phyloP scores from a whole-genome alignment of 1,140 invertebrate species.

The Cydia amplana region DNA sequence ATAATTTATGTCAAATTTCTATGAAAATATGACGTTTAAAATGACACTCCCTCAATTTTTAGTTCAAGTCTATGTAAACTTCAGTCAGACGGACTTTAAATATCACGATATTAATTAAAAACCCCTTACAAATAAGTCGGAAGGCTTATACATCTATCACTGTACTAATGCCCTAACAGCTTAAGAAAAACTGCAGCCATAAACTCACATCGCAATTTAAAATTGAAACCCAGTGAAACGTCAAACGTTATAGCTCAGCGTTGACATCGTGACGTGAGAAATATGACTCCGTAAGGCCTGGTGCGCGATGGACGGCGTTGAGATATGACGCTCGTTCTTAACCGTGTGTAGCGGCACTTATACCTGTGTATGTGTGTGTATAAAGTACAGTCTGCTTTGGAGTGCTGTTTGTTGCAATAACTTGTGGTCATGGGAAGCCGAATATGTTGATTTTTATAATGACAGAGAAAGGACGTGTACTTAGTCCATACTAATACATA shows the following conservation, averaged over 20 bases:
- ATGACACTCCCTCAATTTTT: no score
- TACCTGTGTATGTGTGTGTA: not conserved
- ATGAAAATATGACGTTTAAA: no score
- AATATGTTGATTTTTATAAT: no score
- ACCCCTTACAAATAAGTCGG: no score
- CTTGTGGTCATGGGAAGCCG: not conserved
- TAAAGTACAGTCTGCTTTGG: not conserved
- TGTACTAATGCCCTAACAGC: not conserved
- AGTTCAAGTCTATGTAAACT: no score
- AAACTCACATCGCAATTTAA: constrained; percentile 14
- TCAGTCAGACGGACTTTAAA: no score
- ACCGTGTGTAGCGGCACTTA: constrained; percentile 8
- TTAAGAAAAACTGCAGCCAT: not conserved
- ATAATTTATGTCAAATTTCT: no score
- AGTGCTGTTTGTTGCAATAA: not conserved
- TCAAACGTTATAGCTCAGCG: not conserved
- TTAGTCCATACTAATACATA: no score
- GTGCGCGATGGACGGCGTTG: not conserved
- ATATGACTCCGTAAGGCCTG: constrained; percentile 11
- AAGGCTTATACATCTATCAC: not conserved
- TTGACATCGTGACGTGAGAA: not conserved
- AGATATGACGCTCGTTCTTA: constrained; percentile 22
- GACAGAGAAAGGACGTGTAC: no score
- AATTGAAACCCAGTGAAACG: constrained; percentile 12
- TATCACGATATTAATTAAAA: no score